Evolutionary conservation across 2,113 vertebrate genomes (phyloP).

Genomic region (Theristicus caerulescens): DNA sequence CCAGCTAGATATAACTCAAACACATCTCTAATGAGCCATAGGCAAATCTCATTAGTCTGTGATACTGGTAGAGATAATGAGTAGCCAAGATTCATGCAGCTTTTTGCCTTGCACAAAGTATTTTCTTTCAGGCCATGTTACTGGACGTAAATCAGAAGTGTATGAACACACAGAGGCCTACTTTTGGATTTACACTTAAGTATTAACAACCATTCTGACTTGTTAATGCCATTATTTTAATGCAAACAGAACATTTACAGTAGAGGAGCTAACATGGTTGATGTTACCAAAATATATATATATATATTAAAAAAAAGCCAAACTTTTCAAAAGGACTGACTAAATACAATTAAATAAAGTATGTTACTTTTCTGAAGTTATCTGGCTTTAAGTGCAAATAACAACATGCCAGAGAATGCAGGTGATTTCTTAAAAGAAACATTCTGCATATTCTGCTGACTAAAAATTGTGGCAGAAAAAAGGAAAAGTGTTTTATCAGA

Average conservation of each 20-base stretch:
- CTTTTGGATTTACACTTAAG: neutral
- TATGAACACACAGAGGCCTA: neutral
- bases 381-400: neutral
- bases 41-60: constrained; percentile 53
- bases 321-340: neutral
- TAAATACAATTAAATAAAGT: neutral
- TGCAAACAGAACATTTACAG: neutral
- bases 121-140: neutral
- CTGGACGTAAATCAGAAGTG: neutral
- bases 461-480: neutral
- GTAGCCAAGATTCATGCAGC: neutral
- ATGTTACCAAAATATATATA: neutral
- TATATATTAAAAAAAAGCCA: neutral
- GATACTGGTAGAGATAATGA: constrained; percentile 26
- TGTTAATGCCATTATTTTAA: neutral
- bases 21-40: constrained; percentile 29
- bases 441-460: neutral
- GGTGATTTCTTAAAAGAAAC: neutral
- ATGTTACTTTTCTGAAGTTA: neutral
- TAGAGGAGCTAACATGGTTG: neutral
- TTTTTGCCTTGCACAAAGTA: neutral
- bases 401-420: fast-evolving
- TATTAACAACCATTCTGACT: neutral
- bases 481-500: neutral
- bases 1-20: neutral